These are phyloP conservation scores for Chrysocyon brachyurus DNA, from an alignment of 2,797 vertebrate genomes.

Conservation along the genomic window DNA sequence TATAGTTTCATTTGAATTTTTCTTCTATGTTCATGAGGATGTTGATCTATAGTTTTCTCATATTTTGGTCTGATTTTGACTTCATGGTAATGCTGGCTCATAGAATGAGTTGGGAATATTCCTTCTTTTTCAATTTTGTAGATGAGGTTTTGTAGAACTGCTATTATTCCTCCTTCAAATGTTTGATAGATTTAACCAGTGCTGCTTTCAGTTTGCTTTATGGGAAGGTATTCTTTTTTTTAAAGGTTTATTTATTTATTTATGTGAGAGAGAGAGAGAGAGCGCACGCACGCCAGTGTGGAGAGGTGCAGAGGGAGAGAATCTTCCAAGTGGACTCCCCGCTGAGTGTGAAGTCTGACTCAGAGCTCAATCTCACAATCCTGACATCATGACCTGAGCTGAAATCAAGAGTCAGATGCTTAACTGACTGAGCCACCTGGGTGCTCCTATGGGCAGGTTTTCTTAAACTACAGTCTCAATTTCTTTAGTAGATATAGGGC, in stretches of 20 bases:
- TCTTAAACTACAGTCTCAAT: not conserved
- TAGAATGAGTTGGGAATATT: not conserved
- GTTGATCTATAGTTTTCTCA: not conserved
- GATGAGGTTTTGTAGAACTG: not conserved
- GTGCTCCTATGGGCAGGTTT: not conserved
- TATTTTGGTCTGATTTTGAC: not conserved
- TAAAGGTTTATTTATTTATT: not conserved
- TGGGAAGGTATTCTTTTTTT: not conserved
- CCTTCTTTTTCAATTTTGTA: not conserved
- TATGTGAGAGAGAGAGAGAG: not conserved
- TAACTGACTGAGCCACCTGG: not conserved
- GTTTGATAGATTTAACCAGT: not conserved
- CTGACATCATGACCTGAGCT: not conserved
- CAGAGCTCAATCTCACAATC: not conserved
- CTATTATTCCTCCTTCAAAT: constrained; percentile 6
- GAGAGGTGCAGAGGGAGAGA: not conserved
- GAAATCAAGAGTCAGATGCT: not conserved
- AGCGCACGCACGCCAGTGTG: not conserved
- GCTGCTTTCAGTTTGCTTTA: constrained; percentile 33
- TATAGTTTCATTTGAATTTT: constrained; percentile 33
- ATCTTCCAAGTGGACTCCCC: not conserved
- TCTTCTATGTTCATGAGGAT: not conserved
- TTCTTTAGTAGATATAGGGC: not conserved
- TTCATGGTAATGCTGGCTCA: not conserved
- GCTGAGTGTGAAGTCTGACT: not conserved